Conservation (phyloP, 2,888 invertebrate genomes). For the Dichetophora obliterata region DNA sequence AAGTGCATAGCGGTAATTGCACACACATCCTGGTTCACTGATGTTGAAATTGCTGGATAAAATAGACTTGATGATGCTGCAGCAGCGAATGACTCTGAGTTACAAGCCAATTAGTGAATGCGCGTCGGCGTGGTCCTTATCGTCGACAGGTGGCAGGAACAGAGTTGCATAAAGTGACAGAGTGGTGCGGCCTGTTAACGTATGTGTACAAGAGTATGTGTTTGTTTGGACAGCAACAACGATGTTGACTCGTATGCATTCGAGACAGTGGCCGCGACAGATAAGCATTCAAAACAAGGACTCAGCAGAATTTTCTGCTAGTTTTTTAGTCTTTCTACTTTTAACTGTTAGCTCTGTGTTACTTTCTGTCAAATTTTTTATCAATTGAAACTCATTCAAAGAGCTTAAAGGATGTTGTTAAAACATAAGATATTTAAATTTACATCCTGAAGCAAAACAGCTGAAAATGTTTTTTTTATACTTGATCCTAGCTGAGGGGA, state of each 20-base stretch:
- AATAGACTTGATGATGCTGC: neutral
- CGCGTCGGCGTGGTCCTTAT: neutral
- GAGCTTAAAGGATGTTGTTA: neutral
- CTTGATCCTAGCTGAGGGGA: neutral
- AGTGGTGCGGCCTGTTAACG: neutral
- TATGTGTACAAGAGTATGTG: too few species aligned
- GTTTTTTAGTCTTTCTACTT: neutral
- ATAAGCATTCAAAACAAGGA: too few species aligned
- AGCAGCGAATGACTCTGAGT: neutral
- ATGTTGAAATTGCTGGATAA: slow-evolving; percentile 2
- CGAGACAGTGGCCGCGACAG: too few species aligned
- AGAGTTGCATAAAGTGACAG: neutral
- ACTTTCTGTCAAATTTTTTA: neutral
- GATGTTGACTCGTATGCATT: too few species aligned
- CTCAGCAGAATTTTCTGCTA: too few species aligned
- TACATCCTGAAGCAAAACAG: neutral
- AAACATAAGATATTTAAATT: slow-evolving; percentile 3
- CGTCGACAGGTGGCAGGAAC: slow-evolving; percentile 3
- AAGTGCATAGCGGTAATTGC: neutral
- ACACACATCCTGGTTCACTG: slow-evolving; percentile 9
- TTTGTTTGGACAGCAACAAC: too few species aligned
- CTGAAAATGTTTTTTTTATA: neutral
- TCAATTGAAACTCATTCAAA: neutral
- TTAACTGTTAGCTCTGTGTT: neutral
- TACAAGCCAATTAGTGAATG: slow-evolving; percentile 17